Base-by-base conservation (phyloP, 1,140 invertebrate species). In the Apolygus lucorum region DNA sequence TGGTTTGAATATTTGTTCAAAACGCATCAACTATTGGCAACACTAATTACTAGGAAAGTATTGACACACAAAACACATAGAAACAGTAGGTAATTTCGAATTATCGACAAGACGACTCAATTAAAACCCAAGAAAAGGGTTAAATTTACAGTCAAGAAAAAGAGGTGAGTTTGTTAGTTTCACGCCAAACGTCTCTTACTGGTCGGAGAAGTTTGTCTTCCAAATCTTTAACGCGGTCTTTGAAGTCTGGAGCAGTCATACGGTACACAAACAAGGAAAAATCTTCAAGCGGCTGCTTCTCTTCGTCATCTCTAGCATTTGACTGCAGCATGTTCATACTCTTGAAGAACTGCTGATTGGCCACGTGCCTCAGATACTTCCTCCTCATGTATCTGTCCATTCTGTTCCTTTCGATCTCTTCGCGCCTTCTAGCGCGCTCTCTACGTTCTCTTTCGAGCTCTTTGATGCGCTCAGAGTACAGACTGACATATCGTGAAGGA, bases 281-380 rank as follows among this genome's bases (percentile, higher is more conserved):
- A 79, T 90, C 88, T 78, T 89, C 87, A 75, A 88, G 89, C 28
- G 86, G 83, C 63, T 70, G 66, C 27, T 69, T 70, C 68, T 78
- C 74, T 71, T 84, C 81, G 27, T 82, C 79, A 75, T 82, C 82
- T 72, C 81, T 83, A 52, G 83, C 84, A 75, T 88, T 88, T 17
- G 84, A 83, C 78, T 88, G 85, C 71, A 90, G 79, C 84, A 90
- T 88, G 76, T 87, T 86, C 83, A 90, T 85, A 78, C 88, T 90
- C 79, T 90, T 89, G 75, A 88, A 82, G 78, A 90, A 89, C 70
- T 88, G 87, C 74, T 88, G 85, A 1, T 84, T 88, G 71, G 87
- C 84, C 74, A 87, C 82, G 76, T 86, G 84, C 69, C 87, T 81
- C 73, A 87, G 83, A 76, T 87, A 85, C 70, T 86, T 84, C 8